Percentiles rank a stretch among this genome's conserved stretches.
phyloP scores from a whole-genome alignment of 2,113 vertebrate species.

The Peromyscus polionotus region DNA sequence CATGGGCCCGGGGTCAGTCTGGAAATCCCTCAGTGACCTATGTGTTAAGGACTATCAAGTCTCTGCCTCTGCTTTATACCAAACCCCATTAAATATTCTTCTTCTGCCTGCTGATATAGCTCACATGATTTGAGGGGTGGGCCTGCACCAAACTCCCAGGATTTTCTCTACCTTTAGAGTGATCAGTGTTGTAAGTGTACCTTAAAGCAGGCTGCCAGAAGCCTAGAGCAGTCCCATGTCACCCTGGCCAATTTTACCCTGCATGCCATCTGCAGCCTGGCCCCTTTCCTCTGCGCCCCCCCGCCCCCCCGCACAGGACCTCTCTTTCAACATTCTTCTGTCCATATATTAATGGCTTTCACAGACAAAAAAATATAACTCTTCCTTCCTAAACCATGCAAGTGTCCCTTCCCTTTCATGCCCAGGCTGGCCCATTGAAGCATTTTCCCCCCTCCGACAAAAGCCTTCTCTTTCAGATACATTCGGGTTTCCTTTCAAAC shows the following conservation, averaged over 20 bases:
- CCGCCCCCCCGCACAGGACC: too few relatives aligned
- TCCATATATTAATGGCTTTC: background rate
- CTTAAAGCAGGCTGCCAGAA: background rate
- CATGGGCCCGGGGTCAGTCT: background rate
- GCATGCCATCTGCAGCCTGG: background rate
- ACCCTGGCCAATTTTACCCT: background rate
- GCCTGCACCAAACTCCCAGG: background rate
- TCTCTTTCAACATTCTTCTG: background rate
- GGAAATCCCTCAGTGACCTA: background rate
- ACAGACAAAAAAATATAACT: background rate
- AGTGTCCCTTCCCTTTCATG: background rate
- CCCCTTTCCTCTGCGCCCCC: background rate
- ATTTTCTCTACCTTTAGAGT: background rate
- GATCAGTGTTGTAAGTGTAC: background rate
- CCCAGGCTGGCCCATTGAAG: background rate
- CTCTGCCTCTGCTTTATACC: background rate
- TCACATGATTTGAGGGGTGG: background rate
- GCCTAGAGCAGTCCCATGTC: too few relatives aligned
- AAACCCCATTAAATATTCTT: background rate
- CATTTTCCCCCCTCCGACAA: background rate
- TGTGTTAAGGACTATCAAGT: background rate
- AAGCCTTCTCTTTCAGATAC: constrained; percentile 11
- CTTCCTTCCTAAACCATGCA: background rate
- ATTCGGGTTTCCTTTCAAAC: constrained; percentile 45
- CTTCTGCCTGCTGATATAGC: background rate